Evolutionary conservation across 2,797 vertebrate species (phyloP).

Genomic region (Eulemur coronatus): DNA sequence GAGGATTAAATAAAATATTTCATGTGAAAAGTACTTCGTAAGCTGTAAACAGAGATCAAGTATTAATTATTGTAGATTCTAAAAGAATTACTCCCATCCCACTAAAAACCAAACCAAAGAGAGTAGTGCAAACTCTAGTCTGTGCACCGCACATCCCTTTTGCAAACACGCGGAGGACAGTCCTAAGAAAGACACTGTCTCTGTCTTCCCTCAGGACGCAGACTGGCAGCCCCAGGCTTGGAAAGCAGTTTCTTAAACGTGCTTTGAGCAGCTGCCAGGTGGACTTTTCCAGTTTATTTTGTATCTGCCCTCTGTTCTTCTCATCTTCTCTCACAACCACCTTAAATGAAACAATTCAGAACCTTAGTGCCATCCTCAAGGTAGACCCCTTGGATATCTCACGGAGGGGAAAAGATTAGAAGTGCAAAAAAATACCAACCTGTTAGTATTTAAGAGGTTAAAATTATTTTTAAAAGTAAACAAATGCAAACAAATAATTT

Average conservation of each 20-base stretch:
- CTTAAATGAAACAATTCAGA: not conserved
- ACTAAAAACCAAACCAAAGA: not conserved
- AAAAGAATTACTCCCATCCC: not conserved
- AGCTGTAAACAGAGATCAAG: not conserved
- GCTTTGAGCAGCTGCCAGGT: not conserved
- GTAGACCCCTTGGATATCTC: not conserved
- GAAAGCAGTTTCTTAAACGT: not conserved
- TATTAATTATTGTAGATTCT: not conserved
- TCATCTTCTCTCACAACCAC: not conserved
- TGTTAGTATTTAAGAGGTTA: not conserved
- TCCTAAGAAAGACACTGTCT: no score
- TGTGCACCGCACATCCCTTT: not conserved
- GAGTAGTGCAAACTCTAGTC: not conserved
- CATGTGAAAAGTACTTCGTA: not conserved
- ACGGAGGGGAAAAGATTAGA: not conserved
- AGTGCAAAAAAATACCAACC: not conserved
- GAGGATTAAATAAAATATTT: not conserved
- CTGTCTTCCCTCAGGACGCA: no score
- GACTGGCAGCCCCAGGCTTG: fast-evolving
- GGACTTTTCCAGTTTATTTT: not conserved
- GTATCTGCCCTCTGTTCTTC: not conserved
- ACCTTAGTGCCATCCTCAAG: not conserved
- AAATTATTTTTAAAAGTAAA: constrained; percentile 20
- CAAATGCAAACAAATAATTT: not conserved
- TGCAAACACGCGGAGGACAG: not conserved